phyloP scores from a whole-genome alignment of 2,797 vertebrate genomes.

The Chaetodon trifasciatus region DNA sequence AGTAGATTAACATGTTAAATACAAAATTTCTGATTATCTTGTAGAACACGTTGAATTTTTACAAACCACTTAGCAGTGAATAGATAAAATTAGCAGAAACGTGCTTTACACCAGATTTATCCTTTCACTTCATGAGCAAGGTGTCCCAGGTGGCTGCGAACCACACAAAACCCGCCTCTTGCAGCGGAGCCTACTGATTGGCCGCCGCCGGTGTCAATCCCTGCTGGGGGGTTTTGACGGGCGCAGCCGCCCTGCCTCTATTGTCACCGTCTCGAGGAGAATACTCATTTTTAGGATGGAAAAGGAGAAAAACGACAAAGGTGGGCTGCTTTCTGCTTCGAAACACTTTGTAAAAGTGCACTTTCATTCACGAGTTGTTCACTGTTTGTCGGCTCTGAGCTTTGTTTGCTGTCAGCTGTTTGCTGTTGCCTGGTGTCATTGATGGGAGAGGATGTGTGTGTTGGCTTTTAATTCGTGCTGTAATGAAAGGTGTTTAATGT shows the following conservation, averaged over 20 bases:
- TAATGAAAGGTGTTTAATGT: background rate
- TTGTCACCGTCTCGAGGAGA: slow-evolving; percentile 50
- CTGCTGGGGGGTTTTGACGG: slow-evolving; percentile 17
- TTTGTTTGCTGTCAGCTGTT: slow-evolving; percentile 8
- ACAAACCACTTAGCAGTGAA: too few relatives aligned
- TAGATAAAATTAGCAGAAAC: too few relatives aligned
- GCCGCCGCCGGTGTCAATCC: slow-evolving; percentile 42
- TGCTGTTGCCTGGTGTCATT: background rate
- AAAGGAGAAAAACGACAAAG: slow-evolving; percentile 63
- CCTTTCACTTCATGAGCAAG: background rate
- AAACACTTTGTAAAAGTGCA: fast-evolving
- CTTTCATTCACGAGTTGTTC: slow-evolving; percentile 1
- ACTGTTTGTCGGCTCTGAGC: background rate
- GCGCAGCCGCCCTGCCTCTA: slow-evolving; percentile 36
- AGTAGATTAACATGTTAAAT: too few relatives aligned
- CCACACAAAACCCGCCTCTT: slow-evolving; percentile 27
- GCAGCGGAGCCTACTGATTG: slow-evolving; percentile 32
- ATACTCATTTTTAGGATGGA: slow-evolving; percentile 50
- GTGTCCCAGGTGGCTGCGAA: background rate
- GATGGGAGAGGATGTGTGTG: background rate
- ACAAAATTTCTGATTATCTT: too few relatives aligned
- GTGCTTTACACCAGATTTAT: background rate
- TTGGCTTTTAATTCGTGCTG: background rate
- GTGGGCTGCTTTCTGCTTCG: slow-evolving; percentile 46
- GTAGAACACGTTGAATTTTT: too few relatives aligned